Percentiles rank a stretch among this genome's conserved stretches.
Conservation (phyloP, 2,797 vertebrate genomes). For the Anniella stebbinsi region DNA sequence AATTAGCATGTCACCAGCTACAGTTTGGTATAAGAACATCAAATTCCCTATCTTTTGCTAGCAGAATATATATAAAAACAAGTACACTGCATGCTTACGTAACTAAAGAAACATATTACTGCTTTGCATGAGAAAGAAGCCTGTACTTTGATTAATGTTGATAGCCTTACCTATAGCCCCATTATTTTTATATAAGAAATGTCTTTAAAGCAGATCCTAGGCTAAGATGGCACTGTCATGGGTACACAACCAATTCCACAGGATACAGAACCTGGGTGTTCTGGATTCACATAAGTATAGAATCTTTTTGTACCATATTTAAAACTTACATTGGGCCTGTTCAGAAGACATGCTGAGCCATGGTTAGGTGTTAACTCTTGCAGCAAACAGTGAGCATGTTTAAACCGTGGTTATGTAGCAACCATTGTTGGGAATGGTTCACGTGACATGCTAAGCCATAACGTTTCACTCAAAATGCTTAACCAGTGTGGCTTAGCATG, state of each 20-base stretch:
- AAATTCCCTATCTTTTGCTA: not conserved
- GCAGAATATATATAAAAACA: not conserved
- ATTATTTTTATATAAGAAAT: not conserved
- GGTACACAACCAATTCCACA: not conserved
- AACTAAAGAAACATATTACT: not conserved
- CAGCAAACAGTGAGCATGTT: no score
- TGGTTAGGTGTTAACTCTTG: no score
- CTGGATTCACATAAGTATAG: not conserved
- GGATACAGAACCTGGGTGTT: not conserved
- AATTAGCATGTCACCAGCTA: not conserved
- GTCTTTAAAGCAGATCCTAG: not conserved
- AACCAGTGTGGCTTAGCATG: no score
- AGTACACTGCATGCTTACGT: not conserved
- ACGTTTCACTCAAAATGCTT: no score
- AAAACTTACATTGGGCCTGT: not conserved
- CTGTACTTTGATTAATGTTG: not conserved
- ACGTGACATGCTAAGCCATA: no score
- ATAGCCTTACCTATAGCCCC: accelerated
- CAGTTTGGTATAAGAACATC: not conserved
- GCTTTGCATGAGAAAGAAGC: slow-evolving; percentile 21
- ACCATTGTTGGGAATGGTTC: no score
- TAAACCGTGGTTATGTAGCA: no score
- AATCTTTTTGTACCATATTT: not conserved
- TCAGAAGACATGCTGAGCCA: not conserved
- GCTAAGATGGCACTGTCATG: not conserved